Base-by-base conservation (phyloP, 1,140 invertebrate genomes). In the Saccostrea glomerata region DNA sequence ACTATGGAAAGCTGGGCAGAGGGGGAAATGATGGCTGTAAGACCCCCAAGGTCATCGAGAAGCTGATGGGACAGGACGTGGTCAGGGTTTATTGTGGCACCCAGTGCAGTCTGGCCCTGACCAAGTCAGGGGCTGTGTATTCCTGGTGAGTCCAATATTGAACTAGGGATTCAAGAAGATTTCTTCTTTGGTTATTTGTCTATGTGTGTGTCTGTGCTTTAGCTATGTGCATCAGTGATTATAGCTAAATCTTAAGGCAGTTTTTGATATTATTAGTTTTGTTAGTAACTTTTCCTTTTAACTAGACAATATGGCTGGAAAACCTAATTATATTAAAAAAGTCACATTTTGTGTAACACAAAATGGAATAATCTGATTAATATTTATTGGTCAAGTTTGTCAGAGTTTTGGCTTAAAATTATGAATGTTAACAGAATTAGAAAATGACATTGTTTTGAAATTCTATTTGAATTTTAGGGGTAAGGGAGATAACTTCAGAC, bases 71-170 rank as follows among this genome's bases (percentile, higher is more conserved):
- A 47, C 95, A 97, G 17, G 96, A 96, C 58, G 96, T 98, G 1
- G 93, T 96, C 0, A 96, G 97, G 85, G 97, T 98, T 0, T 98
- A 96, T 94, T 98, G 98, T 90, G 98, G 98, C 0, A 96, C 97
- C 11, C 97, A 98, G 94, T 98, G 97, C 93, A 97, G 97, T 84
- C 94, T 97, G 40, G 97, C 97, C 0, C 92, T 98, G 15, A 96
- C 96, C 0, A 96, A 96, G 90, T 95, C 95, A 58, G 97, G 97
- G 2, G 95, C 96, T 90, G 95, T 99, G 0, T 99, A 97, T 93
- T 97, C 97, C 1, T 99, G 98, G 95, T 95, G 90, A 91, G 93
- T 87, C 40, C 58, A 63, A n/a, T 30, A 70, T 7, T 56, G 20
- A 36, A 84, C 25, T 20, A 12, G 63, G 30, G 0, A 15, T 47